Evolutionary conservation across 2,888 invertebrate species (phyloP).

Genomic region (Platycheirus rosarum): DNA sequence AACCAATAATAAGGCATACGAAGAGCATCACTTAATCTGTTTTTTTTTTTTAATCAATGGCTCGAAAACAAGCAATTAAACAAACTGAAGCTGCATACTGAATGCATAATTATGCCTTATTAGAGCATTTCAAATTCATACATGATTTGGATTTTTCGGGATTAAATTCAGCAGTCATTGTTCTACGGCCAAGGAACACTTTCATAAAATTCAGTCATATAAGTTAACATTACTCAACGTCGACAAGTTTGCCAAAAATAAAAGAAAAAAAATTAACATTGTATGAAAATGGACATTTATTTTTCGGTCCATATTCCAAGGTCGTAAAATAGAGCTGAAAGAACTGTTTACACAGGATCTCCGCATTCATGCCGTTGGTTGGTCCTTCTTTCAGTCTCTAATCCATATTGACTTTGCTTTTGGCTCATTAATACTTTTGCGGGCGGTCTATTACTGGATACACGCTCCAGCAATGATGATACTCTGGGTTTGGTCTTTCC

Average conservation of each 20-base stretch:
- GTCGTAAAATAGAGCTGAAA: constrained; percentile 47
- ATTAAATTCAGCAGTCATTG: no score
- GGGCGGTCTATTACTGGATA: constrained; percentile 17
- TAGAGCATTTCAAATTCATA: no score
- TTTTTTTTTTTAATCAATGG: no score
- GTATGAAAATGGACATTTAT: constrained; percentile 11
- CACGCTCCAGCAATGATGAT: constrained; percentile 28
- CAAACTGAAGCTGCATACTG: no score
- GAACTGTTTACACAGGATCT: constrained; percentile 41
- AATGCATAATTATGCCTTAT: no score
- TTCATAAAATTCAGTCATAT: constrained; percentile 34
- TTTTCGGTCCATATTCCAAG: constrained; percentile 31
- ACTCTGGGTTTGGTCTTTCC: constrained; percentile 23
- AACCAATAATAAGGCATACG: no score
- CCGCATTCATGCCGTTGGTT: constrained; percentile 27
- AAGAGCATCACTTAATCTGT: no score
- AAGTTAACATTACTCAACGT: constrained; percentile 16
- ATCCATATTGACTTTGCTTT: constrained; percentile 63
- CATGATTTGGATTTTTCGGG: no score
- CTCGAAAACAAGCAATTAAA: no score
- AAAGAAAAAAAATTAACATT: constrained; percentile 12
- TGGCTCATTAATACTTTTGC: constrained; percentile 63
- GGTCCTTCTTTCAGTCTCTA: constrained; percentile 13
- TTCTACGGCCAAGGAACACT: no score
- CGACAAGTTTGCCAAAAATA: constrained; percentile 1